Base-by-base conservation (phyloP, 2,888 invertebrate species). In the Tupiocoris notatus region DNA sequence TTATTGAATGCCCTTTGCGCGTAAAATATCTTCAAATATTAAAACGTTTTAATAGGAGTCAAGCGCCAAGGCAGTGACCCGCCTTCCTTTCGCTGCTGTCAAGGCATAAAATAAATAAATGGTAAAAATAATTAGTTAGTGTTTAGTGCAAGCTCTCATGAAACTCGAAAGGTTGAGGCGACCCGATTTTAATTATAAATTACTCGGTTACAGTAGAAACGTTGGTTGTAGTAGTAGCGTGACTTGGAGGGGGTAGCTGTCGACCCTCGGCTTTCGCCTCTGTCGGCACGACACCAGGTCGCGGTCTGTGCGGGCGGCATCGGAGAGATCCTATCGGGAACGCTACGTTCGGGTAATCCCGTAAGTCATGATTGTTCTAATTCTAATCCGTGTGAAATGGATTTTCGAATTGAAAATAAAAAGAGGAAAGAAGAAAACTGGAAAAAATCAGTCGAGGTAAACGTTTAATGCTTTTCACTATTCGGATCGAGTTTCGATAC, bases 161-260 rank as follows among this genome's bases (percentile, higher is more conserved):
- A 68, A 57, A 68, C 21, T 65, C 65, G 17, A 65, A 39, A 65
- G 39, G 12, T 7, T 17, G 66, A 58, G 68, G 6, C 20, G 22
- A 57, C 59, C 17, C 56, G 71, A 58, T 71, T 71, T 71, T 71
- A 71, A 71, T 71, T 71, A 71, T 71, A 71, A 61, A 71, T 71
- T 71, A 71, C 59, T 71, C 71, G 22, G 68, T 68, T 7, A 54
- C 20, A 25, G 65, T 23, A 7, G 39, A 54, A 2, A 16, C 17
- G 61, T 16, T 16, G 61, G 17, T 61, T 16, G 12, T 3, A 12
- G 39, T 7, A 39, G 39, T 39, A 39, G 39, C 39, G 39, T 39
- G 39, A 39, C 39, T n/a, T n/a, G n/a, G n/a, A n/a, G n/a, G n/a
- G n/a, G n/a, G n/a, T n/a, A n/a, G n/a, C n/a, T n/a, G n/a, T n/a